Base-by-base conservation (phyloP, 1,140 invertebrate genomes). In the Oppia nitens region DNA sequence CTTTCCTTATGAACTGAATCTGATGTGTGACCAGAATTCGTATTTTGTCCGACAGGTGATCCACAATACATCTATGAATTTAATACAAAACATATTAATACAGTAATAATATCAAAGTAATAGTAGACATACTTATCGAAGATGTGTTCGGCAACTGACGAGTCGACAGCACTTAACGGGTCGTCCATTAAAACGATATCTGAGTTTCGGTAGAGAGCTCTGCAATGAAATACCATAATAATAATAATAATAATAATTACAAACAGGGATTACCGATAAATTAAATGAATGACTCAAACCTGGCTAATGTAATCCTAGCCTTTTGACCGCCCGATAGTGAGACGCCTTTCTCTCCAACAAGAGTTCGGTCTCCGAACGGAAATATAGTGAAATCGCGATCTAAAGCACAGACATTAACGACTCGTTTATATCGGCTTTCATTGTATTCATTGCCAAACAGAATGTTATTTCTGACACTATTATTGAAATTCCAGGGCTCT, bases 261-360 rank as follows among this genome's bases (percentile, higher is more conserved):
- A n/a, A n/a, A n/a, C n/a, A n/a, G n/a, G n/a, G n/a, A n/a, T n/a
- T n/a, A n/a, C n/a, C n/a, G n/a, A n/a, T n/a, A n/a, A n/a, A n/a
- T n/a, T n/a, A n/a, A n/a, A n/a, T n/a, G n/a, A n/a, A n/a, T n/a
- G n/a, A n/a, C n/a, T n/a, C n/a, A n/a, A n/a, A 76, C 29, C n/a
- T n/a, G 0, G 87, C 87, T 47, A 91, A 73, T 67, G 84, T 89
- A 2, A 95, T 83, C 65, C 90, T 78, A 0, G 90, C 89, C 69
- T 98, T 98, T 70, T 98, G 94, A 26, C 94, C 95, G 51, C 94
- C 95, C 54, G 87, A 93, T 56, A 98, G 75, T 74, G 96, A 97
- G 62, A 98, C 92, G 53, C 85, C 85, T 66, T 71, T 54, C 47
- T 65, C 63, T 20, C 61, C 58, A 1, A 66, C 59, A 21, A 60